phyloP scores from a whole-genome alignment of 2,888 invertebrate genomes.

The Euclidia mi region DNA sequence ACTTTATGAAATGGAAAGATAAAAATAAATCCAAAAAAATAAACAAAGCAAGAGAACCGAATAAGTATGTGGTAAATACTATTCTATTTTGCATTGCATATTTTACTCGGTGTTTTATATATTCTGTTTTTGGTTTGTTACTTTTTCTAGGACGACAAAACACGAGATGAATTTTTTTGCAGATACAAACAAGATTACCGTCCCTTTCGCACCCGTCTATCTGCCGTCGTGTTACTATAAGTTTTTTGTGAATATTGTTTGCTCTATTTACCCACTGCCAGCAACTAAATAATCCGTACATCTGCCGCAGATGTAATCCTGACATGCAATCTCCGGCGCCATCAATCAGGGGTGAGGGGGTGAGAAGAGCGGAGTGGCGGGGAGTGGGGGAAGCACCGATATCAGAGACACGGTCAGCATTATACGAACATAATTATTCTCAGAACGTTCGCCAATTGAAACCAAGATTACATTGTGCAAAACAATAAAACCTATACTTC shows the following conservation, averaged over 20 bases:
- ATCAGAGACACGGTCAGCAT: slow-evolving; percentile 61
- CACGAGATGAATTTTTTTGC: slow-evolving; percentile 52
- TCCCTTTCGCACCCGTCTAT: slow-evolving; percentile 41
- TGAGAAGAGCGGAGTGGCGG: slow-evolving; percentile 52
- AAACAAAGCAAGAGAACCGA: too few relatives aligned
- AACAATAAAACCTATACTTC: slow-evolving; percentile 56
- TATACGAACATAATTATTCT: slow-evolving; percentile 65
- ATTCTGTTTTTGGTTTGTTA: too few relatives aligned
- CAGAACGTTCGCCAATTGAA: slow-evolving; percentile 63
- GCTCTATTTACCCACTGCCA: slow-evolving; percentile 76
- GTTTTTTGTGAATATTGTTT: slow-evolving; percentile 70
- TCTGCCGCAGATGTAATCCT: slow-evolving; percentile 87
- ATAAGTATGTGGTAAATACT: too few relatives aligned
- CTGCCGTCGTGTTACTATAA: slow-evolving; percentile 49
- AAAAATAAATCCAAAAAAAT: too few relatives aligned
- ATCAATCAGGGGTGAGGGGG: slow-evolving; percentile 77
- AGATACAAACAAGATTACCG: slow-evolving; percentile 59
- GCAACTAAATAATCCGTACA: slow-evolving; percentile 86
- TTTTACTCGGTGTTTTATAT: too few relatives aligned
- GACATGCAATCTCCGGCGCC: slow-evolving; percentile 87
- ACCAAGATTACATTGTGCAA: slow-evolving; percentile 48
- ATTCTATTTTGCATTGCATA: too few relatives aligned
- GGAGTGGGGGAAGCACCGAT: slow-evolving; percentile 35
- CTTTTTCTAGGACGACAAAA: slow-evolving; percentile 6
- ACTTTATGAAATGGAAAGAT: too few relatives aligned